Evolutionary conservation across 1,140 invertebrate genomes (phyloP), one percentile per base, ranked within the genome.

Genomic region (Himalopsyche phryganea): DNA sequence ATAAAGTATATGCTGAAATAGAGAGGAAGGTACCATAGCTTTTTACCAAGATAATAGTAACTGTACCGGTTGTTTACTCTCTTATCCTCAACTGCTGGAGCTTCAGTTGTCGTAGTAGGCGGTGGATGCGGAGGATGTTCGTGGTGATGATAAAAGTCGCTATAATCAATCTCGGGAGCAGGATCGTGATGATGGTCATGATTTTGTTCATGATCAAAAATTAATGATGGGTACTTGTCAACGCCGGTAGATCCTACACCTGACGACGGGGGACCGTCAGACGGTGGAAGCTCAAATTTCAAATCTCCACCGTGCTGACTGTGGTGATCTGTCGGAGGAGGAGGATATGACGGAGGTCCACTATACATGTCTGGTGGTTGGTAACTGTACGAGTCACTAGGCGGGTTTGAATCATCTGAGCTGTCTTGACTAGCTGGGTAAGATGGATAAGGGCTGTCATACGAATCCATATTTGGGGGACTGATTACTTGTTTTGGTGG

Each of bases 1-100:
- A 89, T 86, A 66, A 91, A 91, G 65, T 88, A 92, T n/a, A 90
- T 85, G 55, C 88, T 90, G 66, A 91, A 91, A 68, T 91, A 91
- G 10, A 92, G 67, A 0, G 89, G 89, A 40, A 91, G 77, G 65
- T 91, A 92, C 83, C 89, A 92, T 1, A 91, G 75, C 66, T 91
- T 90, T 56, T 87, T 83, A 0, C 88, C 88, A 61, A 91, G 80
- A 66, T 86, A 90, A 67, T 90, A 91, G 70, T 91, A 91, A 67
- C 86, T 89, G 76, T 88, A 91, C 58, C 81, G 75, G 58, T 88
- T 89, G 50, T 83, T 86, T 38, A 87, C 80, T 64, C 86, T 79
- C 47, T 80, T 80, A 68, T 85, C 82, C 20, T 80, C 81, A 20
- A 80, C 80, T 45, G 84, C 82, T 3, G 71, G 66, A 18, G 79